Base-by-base conservation (phyloP, 2,888 invertebrate species). In the Spisula subtruncata region DNA sequence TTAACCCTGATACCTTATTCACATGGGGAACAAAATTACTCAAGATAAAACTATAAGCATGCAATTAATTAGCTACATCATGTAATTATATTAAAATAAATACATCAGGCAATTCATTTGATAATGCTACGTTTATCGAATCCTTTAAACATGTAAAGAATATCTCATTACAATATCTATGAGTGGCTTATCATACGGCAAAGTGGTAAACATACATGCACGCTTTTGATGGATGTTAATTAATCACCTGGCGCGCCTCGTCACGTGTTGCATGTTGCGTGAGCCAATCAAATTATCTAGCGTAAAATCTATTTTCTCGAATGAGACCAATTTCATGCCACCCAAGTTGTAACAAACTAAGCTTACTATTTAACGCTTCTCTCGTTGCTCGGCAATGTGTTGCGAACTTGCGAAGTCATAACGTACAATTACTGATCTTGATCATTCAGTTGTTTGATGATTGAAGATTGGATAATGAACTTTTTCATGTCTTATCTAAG, bases 351-450 rank as follows among this genome's bases (percentile, higher is more conserved):
- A 79, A 20, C 51, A 85, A 66, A 88, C 82, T 83, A 90, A 88
- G 82, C 81, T 41, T 81, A 35, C 75, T 29, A n/a, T 71, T 79
- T 90, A 82, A 88, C 80, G 81, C 81, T 83, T 88, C 88, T 90
- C 83, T 88, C 86, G 86, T 90, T 90, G 56, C 90, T 14, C 18
- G 41, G 35, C 83, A 80, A 84, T 90, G 88, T 90, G 90, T 88
- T 90, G 66, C 54, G 16, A n/a, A 48, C 86, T 66, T n/a, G n/a
- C n/a, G n/a, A n/a, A n/a, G 88, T 85, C 8, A 41, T 90, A 83
- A 90, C 87, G 46, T 29, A 85, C 81, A 84, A 89, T 84, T 81
- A 87, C 20, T 46, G 54, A 48, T 81, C 60, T 18, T 86, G 81
- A 83, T 80, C 81, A 80, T 81, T 66, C 81, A 56, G 25, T 29